Percentiles rank a stretch among this genome's conserved stretches.
phyloP scores from a whole-genome alignment of 2,113 vertebrate species.

The Laterallus jamaicensis region DNA sequence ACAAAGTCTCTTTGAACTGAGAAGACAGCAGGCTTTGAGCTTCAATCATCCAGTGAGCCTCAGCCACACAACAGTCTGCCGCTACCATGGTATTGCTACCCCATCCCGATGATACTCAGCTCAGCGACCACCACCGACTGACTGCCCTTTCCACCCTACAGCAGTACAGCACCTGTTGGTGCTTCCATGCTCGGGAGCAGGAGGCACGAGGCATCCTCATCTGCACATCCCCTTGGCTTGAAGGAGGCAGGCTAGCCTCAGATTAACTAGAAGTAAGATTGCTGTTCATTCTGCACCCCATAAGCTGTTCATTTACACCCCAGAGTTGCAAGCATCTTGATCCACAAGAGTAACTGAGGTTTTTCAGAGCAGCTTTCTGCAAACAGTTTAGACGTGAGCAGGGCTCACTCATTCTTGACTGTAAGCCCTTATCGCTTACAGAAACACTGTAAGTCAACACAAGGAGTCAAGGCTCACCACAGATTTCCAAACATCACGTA shows the following conservation, averaged over 20 bases:
- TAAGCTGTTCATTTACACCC: accelerated
- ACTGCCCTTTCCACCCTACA: neutral
- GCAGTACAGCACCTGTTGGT: neutral
- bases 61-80: neutral
- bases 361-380: neutral
- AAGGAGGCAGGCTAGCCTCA: neutral
- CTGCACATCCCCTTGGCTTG: accelerated
- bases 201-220: accelerated
- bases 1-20: neutral
- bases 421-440: neutral
- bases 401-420: neutral
- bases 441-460: neutral
- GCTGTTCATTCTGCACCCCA: neutral
- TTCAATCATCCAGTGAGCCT: accelerated
- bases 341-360: neutral
- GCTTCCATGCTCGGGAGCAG: neutral
- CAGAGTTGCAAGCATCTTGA: neutral
- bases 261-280: neutral
- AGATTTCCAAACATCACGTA: accelerated
- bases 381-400: neutral
- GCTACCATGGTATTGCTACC: accelerated
- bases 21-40: neutral
- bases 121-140: accelerated
- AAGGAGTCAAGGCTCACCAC: neutral
- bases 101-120: accelerated